phyloP scores from a whole-genome alignment of 2,113 vertebrate species.

The Ginglymostoma cirratum region DNA sequence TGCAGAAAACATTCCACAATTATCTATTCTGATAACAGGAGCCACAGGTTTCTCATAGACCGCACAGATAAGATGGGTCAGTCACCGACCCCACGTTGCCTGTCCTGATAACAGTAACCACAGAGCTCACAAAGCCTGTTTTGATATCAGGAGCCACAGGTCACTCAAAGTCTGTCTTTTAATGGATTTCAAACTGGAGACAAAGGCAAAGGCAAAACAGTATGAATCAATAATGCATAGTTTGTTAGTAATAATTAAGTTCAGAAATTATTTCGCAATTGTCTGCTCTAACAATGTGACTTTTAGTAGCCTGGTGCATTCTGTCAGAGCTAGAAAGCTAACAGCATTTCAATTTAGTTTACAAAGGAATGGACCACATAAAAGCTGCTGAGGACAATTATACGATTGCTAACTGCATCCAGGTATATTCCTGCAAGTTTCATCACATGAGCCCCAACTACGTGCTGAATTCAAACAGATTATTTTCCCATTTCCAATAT shows the following conservation, averaged over 20 bases:
- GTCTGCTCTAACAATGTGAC: neutral
- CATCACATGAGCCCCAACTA: neutral
- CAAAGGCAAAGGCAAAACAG: neutral
- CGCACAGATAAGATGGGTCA: too few species aligned
- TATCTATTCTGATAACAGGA: neutral
- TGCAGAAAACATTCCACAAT: neutral
- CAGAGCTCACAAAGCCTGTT: neutral
- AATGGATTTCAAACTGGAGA: neutral
- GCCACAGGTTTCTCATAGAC: neutral
- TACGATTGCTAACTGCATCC: neutral
- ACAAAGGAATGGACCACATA: neutral
- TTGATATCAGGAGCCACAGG: neutral
- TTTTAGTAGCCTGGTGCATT: neutral
- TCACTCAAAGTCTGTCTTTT: neutral
- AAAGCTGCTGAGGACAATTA: neutral
- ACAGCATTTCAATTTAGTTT: neutral
- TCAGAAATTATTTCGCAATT: too few species aligned
- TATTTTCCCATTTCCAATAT: neutral
- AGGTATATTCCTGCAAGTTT: neutral
- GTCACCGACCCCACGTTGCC: too few species aligned
- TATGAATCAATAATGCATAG: neutral
- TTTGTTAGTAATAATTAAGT: too few species aligned
- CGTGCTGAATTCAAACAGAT: neutral
- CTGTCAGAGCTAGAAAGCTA: neutral
- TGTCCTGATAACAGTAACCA: neutral